These are phyloP conservation scores for Suillia variegata DNA, from an alignment of 2,888 invertebrate species.

Conservation along the genomic window DNA sequence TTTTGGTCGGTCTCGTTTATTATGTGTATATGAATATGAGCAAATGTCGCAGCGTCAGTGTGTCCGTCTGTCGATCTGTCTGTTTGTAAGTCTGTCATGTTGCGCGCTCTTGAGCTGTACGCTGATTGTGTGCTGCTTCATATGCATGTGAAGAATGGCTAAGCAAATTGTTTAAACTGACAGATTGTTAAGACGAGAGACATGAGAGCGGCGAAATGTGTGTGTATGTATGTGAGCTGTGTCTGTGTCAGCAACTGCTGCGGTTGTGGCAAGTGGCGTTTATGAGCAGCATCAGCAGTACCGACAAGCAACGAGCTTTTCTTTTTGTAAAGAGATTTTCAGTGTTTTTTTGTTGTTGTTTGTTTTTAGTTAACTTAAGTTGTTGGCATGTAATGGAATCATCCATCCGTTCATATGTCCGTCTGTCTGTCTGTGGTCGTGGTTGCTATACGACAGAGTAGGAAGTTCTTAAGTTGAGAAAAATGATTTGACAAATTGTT, in stretches of 20 bases:
- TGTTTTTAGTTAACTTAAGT: not conserved
- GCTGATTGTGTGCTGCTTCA: too few relatives aligned
- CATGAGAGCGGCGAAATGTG: conserved; percentile 28
- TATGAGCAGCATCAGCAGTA: conserved; percentile 23
- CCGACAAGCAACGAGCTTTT: conserved; percentile 7
- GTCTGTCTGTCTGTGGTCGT: too few relatives aligned
- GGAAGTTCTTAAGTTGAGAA: conserved; percentile 25
- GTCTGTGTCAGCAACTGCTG: not conserved
- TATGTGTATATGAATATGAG: conserved; percentile 8
- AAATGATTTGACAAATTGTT: conserved; percentile 51
- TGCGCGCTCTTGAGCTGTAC: not conserved
- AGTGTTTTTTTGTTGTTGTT: not conserved
- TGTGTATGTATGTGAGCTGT: too few relatives aligned
- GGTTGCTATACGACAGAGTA: too few relatives aligned
- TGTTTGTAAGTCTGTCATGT: too few relatives aligned
- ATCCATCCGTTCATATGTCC: too few relatives aligned
- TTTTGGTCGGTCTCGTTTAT: not conserved
- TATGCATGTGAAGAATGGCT: conserved; percentile 40
- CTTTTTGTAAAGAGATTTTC: not conserved
- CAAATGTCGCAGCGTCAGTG: not conserved
- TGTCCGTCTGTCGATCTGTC: not conserved
- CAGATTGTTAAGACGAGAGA: conserved; percentile 42
- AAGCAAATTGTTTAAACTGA: conserved; percentile 53
- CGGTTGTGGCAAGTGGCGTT: conserved; percentile 27
- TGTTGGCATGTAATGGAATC: not conserved